These are phyloP conservation scores for Sylvilagus bachmani DNA, from an alignment of 2,113 vertebrate genomes.

Conservation along the genomic window DNA sequence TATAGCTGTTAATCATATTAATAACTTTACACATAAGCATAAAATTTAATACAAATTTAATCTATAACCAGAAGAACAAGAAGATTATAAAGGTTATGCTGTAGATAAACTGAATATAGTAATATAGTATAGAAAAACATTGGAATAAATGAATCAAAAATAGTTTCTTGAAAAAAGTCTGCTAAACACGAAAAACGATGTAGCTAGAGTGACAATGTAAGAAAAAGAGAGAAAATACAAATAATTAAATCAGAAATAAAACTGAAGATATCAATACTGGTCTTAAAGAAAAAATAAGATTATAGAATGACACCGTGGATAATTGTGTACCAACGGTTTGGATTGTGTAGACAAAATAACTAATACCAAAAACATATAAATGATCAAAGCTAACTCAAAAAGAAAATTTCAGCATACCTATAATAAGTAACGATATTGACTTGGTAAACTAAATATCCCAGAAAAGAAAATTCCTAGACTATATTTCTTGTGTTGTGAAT, in stretches of 20 bases:
- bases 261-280: not conserved
- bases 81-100: not conserved
- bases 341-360: not conserved
- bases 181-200: not conserved
- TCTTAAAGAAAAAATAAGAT: not conserved
- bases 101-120: not conserved
- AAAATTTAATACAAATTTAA: not conserved
- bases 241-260: not conserved
- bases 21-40: too few species aligned
- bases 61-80: not conserved
- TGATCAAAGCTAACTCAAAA: not conserved
- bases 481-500: not conserved
- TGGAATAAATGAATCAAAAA: not conserved
- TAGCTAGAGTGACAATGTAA: not conserved
- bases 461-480: not conserved
- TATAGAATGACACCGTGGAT: not conserved
- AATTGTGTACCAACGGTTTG: not conserved
- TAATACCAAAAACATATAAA: not conserved
- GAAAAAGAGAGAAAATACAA: not conserved
- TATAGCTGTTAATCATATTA: too few species aligned
- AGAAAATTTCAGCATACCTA: not conserved
- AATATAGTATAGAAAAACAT: not conserved
- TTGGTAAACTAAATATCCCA: not conserved
- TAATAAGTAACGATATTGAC: not conserved
- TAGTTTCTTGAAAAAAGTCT: not conserved